Conservation (phyloP, 1,140 invertebrate species). For the Hylyphantes graminicola region DNA sequence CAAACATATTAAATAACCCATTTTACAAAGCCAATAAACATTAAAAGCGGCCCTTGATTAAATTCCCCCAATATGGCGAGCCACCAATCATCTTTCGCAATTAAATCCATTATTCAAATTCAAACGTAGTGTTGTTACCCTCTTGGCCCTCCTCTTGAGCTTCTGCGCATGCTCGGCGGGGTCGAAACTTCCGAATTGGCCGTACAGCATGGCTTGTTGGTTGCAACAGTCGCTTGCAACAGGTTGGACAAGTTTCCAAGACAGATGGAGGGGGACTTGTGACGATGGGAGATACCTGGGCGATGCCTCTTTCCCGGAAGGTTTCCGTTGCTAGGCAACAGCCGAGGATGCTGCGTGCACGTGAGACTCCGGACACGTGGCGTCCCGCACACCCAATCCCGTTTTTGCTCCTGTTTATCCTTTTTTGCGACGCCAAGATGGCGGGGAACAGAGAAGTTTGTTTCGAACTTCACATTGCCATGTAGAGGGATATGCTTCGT, state of each 20-base stretch:
- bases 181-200: slow-evolving; percentile 45
- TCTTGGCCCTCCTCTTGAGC: neutral
- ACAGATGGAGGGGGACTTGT: neutral
- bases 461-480: too few relatives aligned
- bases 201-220: slow-evolving; percentile 42
- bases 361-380: slow-evolving; percentile 45
- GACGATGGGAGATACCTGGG: slow-evolving; percentile 13
- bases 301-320: slow-evolving; percentile 25
- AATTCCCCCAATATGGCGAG: too few relatives aligned
- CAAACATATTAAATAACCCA: too few relatives aligned
- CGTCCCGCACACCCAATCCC: neutral
- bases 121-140: slow-evolving; percentile 28
- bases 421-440: neutral
- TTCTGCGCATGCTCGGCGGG: slow-evolving; percentile 34
- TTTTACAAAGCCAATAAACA: too few relatives aligned
- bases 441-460: too few relatives aligned
- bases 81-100: too few relatives aligned
- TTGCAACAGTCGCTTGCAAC: neutral
- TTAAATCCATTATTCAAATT: too few relatives aligned
- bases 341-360: slow-evolving; percentile 39
- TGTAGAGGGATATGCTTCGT: too few relatives aligned
- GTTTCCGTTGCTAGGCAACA: slow-evolving; percentile 41
- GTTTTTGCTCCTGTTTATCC: neutral
- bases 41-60: too few relatives aligned
- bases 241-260: neutral